Percentiles rank a stretch among this genome's conserved stretches.
Conservation (phyloP, 1,140 invertebrate species). For the Cydia pomonella region DNA sequence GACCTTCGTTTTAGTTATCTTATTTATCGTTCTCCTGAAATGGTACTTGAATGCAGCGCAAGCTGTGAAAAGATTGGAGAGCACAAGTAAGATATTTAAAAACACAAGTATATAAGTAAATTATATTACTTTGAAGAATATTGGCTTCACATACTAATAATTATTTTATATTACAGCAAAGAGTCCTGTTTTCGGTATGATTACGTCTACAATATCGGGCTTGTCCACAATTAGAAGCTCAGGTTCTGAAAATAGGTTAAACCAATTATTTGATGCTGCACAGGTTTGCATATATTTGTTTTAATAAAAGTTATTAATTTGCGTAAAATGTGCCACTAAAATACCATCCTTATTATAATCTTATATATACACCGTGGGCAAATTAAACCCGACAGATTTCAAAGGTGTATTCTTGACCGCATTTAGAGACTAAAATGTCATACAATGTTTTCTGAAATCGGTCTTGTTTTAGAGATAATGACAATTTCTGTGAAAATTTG, state of each 20-base stretch:
- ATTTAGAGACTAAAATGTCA: no score
- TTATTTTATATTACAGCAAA: conserved; percentile 64
- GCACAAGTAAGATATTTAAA: conserved; percentile 83
- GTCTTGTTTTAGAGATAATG: no score
- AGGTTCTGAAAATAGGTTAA: conserved; percentile 80
- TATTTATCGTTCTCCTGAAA: conserved; percentile 86
- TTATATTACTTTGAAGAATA: no score
- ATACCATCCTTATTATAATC: no score
- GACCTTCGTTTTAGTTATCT: conserved; percentile 82
- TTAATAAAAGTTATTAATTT: neutral
- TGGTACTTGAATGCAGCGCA: conserved; percentile 90
- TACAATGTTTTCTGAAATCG: no score
- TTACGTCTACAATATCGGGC: conserved; percentile 76
- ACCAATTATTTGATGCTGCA: conserved; percentile 83
- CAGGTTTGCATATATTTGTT: conserved; percentile 61
- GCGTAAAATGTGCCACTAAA: neutral
- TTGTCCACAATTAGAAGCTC: conserved; percentile 75
- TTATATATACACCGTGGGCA: no score
- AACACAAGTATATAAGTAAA: neutral
- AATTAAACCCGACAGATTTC: no score
- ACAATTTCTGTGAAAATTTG: no score
- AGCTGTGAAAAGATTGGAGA: conserved; percentile 91
- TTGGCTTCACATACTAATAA: neutral
- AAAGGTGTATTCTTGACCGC: no score
- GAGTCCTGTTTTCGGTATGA: conserved; percentile 80